Percentiles rank a stretch among this genome's conserved stretches.
phyloP scores from a whole-genome alignment of 1,140 invertebrate species.

The Gonatopus flavifemur region DNA sequence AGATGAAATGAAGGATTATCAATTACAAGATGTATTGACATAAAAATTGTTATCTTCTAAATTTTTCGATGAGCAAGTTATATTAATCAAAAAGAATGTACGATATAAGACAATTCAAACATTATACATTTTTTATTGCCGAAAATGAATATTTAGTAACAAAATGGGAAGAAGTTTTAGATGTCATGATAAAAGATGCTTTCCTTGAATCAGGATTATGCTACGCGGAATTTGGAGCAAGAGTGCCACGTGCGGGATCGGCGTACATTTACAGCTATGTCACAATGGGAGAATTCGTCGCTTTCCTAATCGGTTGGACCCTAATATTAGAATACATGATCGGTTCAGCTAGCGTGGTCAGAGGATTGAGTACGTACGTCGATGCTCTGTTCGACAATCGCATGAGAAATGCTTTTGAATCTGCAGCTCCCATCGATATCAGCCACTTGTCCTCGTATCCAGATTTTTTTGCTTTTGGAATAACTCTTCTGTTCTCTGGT shows the following conservation, averaged over 20 bases:
- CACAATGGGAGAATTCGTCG: constrained; percentile 81
- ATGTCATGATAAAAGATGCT: too few species aligned
- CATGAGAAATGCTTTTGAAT: constrained; percentile 64
- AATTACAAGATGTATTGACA: too few species aligned
- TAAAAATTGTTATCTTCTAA: too few species aligned
- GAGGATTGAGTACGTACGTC: constrained; percentile 73
- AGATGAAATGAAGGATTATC: too few species aligned
- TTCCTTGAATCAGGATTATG: constrained; percentile 67
- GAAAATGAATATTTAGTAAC: too few species aligned
- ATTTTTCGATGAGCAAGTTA: too few species aligned
- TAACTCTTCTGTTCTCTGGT: constrained; percentile 64
- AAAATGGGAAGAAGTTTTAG: too few species aligned
- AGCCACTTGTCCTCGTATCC: constrained; percentile 66
- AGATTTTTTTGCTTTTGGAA: constrained; percentile 67
- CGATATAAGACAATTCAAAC: too few species aligned
- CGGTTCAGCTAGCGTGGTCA: constrained; percentile 76
- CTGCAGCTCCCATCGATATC: constrained; percentile 62
- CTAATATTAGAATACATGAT: constrained; percentile 89
- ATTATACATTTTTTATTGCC: too few species aligned
- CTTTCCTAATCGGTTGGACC: constrained; percentile 85
- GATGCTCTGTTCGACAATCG: constrained; percentile 67
- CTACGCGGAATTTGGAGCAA: constrained; percentile 87
- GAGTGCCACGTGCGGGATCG: constrained; percentile 84
- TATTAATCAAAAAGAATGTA: too few species aligned
- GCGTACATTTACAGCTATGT: constrained; percentile 91